Base-by-base conservation (phyloP, 2,888 invertebrate species). In the Synanthedon andrenaeformis region DNA sequence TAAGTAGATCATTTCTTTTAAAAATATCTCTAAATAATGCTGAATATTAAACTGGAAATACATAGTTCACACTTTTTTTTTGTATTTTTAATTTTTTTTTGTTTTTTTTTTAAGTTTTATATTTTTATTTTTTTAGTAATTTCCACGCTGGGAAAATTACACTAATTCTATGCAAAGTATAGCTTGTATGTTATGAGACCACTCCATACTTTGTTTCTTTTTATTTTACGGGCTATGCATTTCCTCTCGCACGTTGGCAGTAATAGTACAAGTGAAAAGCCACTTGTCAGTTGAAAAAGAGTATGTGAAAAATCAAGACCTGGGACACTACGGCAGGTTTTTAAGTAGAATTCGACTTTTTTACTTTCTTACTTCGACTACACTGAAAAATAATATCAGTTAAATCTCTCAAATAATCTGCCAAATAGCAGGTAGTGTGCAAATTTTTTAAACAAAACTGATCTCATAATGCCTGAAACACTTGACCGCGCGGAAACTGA, bases 111-210 rank as follows among this genome's bases (percentile, higher is more conserved):
- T 23, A 5, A 63, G 62, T 65, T 66, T 68, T 67, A 69, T 69
- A 68, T 73, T 66, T 67, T 67, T 72, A 73, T 68, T 71, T 67
- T 72, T 59, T 72, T 71, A 87, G 86, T 88, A 85, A 87, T 87
- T 89, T 89, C 85, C 88, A 89, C 88, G 89, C 89, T 90, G 90
- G 92, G 92, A 93, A 93, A 93, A 93, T 91, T 92, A 91, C 93
- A 93, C 93, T 93, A 93, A 92, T 93, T 93, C 92, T 93, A 94
- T 94, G 94, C 94, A 94, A 94, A 94, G 94, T 94, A 94, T 94
- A 94, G 94, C 92, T 93, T 93, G 93, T 93, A 93, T 86, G 77
- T 78, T 85, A 84, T 76, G 78, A 80, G 80, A 85, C 84, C 87
- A 86, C 87, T 84, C 85, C 87, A 86, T 87, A 86, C 84, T 85